phyloP scores from a whole-genome alignment of 2,888 invertebrate species.

The Torymus auratus region DNA sequence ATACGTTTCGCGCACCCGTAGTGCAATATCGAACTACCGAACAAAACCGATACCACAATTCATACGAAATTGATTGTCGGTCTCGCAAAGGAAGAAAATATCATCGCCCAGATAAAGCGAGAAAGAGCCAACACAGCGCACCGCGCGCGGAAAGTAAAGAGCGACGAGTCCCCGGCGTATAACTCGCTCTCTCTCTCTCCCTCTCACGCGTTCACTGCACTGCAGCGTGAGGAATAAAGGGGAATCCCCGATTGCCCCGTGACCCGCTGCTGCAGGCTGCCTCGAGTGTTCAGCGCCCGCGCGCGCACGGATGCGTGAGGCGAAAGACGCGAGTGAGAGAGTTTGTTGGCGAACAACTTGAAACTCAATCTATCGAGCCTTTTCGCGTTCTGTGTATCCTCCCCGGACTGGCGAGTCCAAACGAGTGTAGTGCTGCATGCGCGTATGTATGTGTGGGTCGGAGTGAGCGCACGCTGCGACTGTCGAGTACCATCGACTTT shows the following conservation, averaged over 20 bases:
- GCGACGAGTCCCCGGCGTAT: conserved; percentile 61
- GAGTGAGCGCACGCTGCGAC: background rate
- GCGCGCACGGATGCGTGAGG: conserved; percentile 50
- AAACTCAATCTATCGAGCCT: conserved; percentile 70
- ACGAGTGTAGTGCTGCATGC: background rate
- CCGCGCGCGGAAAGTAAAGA: conserved; percentile 25
- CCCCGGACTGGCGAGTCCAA: background rate
- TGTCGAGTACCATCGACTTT: conserved; percentile 45
- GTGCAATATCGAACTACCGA: too few relatives aligned
- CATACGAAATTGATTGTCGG: conserved; percentile 21
- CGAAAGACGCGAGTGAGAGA: conserved; percentile 30
- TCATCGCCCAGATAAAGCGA: background rate
- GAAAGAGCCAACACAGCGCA: conserved; percentile 19
- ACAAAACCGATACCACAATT: conserved; percentile 3
- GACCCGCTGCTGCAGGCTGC: conserved; percentile 56
- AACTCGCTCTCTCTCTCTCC: too few relatives aligned
- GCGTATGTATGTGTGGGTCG: background rate
- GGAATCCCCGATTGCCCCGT: conserved; percentile 60
- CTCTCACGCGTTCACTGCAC: background rate
- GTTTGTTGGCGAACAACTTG: conserved; percentile 70
- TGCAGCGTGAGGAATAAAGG: background rate
- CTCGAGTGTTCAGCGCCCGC: conserved; percentile 51
- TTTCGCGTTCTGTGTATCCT: conserved; percentile 54
- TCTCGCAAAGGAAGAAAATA: background rate
- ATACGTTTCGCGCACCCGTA: too few relatives aligned